Conservation (phyloP, 1,140 invertebrate genomes). For the Drosophila leontia region DNA sequence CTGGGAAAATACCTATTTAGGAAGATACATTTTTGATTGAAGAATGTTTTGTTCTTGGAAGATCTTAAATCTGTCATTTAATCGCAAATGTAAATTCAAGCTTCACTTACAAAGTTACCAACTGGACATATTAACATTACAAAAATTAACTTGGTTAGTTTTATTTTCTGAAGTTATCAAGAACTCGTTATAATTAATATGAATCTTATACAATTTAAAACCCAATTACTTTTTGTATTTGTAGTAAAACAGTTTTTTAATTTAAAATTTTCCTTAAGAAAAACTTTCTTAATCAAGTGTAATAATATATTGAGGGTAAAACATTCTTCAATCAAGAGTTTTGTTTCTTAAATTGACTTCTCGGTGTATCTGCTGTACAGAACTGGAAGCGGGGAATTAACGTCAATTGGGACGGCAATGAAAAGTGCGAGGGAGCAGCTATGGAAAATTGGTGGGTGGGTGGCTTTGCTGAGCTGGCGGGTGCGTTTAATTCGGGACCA, state of each 20-base stretch:
- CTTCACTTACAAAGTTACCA: neutral
- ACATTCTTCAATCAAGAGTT: constrained; percentile 15
- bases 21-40: neutral
- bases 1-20: constrained; percentile 1
- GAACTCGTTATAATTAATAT: neutral
- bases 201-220: neutral
- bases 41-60: neutral
- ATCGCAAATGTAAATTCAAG: neutral
- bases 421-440: constrained; percentile 12
- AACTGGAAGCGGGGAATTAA: constrained; percentile 47
- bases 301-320: neutral
- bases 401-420: constrained; percentile 42
- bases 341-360: constrained; percentile 10
- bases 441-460: constrained; percentile 34
- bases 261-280: neutral
- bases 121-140: neutral
- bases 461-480: constrained; percentile 26
- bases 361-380: constrained; percentile 32
- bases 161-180: neutral
- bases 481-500: constrained; percentile 10
- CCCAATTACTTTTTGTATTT: neutral
- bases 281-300: neutral
- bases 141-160: neutral
- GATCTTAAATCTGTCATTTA: neutral
- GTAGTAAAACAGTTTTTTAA: neutral